Percentiles rank a stretch among this genome's conserved stretches.
Conservation (phyloP, 2,113 vertebrate genomes). For the Melanostigma gelatinosum region DNA sequence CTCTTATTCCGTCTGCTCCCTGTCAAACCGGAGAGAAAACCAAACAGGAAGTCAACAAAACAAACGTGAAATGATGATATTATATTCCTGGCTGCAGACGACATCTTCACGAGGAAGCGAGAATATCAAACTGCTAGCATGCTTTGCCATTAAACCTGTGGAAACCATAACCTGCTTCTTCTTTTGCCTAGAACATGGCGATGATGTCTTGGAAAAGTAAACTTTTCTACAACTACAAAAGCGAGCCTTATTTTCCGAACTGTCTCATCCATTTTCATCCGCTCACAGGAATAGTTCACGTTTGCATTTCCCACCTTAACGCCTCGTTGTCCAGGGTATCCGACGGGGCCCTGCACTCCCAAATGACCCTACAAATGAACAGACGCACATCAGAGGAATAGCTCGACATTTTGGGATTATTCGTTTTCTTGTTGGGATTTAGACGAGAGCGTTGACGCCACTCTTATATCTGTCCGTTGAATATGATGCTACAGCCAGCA, state of each 20-base stretch:
- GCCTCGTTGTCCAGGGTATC: slow-evolving; percentile 93
- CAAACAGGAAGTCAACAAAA: slow-evolving; percentile 19
- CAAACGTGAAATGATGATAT: not conserved
- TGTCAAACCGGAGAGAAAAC: slow-evolving; percentile 65
- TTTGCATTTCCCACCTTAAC: slow-evolving; percentile 87
- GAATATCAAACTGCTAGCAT: not conserved
- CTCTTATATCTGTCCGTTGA: not conserved
- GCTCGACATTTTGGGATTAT: not conserved
- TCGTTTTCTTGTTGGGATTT: not conserved
- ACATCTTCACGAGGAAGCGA: not conserved
- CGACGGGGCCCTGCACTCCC: slow-evolving; percentile 92
- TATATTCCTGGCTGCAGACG: not conserved
- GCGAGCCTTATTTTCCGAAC: not conserved
- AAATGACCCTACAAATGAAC: slow-evolving; percentile 84
- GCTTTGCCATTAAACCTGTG: not conserved
- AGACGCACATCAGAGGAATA: not conserved
- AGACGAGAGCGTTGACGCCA: not conserved
- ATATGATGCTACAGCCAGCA: not conserved
- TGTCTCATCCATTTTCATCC: not conserved
- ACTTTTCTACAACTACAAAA: not conserved
- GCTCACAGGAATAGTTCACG: not conserved
- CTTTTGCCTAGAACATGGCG: not conserved
- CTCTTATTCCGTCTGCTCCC: slow-evolving; percentile 96
- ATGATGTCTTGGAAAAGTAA: not conserved
- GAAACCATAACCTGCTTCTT: not conserved